Conservation (phyloP, 2,797 vertebrate species). For the Loris lydekkerianus region DNA sequence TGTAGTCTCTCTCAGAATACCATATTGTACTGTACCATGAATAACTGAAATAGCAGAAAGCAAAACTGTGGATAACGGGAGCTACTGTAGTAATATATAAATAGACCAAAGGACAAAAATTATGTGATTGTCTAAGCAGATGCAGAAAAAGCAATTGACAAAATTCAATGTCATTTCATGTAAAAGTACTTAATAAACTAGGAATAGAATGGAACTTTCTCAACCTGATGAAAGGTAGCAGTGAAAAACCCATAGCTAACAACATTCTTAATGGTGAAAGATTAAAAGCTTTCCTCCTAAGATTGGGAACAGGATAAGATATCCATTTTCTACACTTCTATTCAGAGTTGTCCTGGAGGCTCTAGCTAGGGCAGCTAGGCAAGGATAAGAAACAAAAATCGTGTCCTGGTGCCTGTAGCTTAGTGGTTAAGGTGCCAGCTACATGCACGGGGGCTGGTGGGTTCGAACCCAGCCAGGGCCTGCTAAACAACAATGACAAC, state of each 20-base stretch:
- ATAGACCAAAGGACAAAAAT: constrained; percentile 2
- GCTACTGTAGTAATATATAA: background rate
- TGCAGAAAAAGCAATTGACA: background rate
- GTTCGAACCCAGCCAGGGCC: no score
- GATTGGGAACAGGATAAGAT: background rate
- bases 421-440: no score
- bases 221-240: background rate
- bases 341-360: background rate
- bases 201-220: background rate
- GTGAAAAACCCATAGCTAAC: background rate
- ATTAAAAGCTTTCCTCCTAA: background rate
- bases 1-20: background rate
- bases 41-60: background rate
- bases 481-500: no score
- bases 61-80: background rate
- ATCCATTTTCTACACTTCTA: background rate
- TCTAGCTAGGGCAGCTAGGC: background rate
- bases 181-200: background rate
- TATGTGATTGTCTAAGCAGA: background rate
- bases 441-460: no score
- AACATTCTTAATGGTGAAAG: background rate
- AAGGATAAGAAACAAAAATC: constrained; percentile 28
- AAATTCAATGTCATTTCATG: background rate
- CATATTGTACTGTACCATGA: background rate
- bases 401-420: no score